Evolutionary conservation across 2,113 vertebrate species (phyloP), one percentile per base, ranked within the genome.

Genomic region (Mesocricetus auratus): DNA sequence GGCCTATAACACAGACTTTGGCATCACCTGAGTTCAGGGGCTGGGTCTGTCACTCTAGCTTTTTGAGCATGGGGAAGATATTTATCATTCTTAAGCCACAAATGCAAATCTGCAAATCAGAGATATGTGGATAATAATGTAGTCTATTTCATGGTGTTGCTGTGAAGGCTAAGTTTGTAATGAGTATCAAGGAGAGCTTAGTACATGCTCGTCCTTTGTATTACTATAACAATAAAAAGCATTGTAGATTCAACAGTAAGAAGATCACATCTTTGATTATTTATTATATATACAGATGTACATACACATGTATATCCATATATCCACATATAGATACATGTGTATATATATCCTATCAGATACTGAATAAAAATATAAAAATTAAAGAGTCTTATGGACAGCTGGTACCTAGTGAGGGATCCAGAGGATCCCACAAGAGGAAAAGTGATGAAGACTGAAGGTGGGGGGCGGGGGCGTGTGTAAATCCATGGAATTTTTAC

Each of bases 21-120:
- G 64, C 21, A 86, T 29, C 21, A 75, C 17, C 26, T 8, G 73
- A 91, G 78, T 89, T 94, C 74, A 92, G 95, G 56, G 86, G 12
- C 29, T 9, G 19, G 5, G 2, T 17, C 81, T 56, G n/a, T 29
- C 58, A 53, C 66, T 95, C 90, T 74, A 94, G 69, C 24, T 95
- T 56, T 74, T 47, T 12, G 53, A 69, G 31, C 12, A 5, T 64
- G 71, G 62, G 62, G 22, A 79, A 64, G 45, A 69, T 93, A 85
- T 53, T 79, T 64, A 82, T 83, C 13, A 24, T 71, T 21, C 60
- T 39, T 92, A 81, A 47, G 85, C 19, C 50, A 73, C 1, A 1
- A 10, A 53, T 26, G 42, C 79, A 95, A 50, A 89, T 88, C 8
- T 26, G 42, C 79, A 95, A 50, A 89, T 88, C 8, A 62, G 36